phyloP scores from a whole-genome alignment of 2,113 vertebrate species.

The Anas platyrhynchos region DNA sequence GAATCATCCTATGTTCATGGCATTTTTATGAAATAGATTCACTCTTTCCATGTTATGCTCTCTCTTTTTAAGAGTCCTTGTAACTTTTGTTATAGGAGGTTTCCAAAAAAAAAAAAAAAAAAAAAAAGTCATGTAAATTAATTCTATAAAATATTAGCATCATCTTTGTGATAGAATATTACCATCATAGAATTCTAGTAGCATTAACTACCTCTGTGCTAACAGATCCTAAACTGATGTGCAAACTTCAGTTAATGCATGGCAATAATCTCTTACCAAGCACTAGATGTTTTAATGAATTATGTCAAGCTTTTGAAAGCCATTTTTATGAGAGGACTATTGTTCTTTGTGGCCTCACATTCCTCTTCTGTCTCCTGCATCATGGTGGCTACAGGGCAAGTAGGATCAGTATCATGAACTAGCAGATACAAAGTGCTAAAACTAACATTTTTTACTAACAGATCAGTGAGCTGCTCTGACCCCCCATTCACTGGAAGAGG shows the following conservation, averaged over 20 bases:
- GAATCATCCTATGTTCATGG: accelerated
- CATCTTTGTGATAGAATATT: not conserved
- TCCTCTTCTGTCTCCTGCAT: not conserved
- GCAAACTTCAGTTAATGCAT: not conserved
- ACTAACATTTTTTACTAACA: not conserved
- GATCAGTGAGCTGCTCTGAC: not conserved
- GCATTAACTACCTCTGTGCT: not conserved
- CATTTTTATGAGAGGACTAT: not conserved
- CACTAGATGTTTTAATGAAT: not conserved
- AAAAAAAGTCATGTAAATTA: not conserved
- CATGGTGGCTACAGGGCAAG: not conserved
- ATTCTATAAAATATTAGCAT: not conserved
- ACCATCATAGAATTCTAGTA: not conserved
- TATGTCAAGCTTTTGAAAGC: no score
- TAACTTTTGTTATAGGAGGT: not conserved
- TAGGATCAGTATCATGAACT: not conserved
- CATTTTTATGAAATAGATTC: not conserved
- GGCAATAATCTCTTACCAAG: not conserved
- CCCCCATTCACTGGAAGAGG: not conserved
- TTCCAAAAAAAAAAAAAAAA: not conserved
- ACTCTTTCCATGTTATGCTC: not conserved
- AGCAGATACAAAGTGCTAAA: not conserved
- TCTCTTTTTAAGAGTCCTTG: not conserved
- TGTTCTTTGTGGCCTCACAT: not conserved
- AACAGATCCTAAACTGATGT: not conserved